phyloP scores from a whole-genome alignment of 2,113 vertebrate species.

The Nothocercus nigrocapillus region DNA sequence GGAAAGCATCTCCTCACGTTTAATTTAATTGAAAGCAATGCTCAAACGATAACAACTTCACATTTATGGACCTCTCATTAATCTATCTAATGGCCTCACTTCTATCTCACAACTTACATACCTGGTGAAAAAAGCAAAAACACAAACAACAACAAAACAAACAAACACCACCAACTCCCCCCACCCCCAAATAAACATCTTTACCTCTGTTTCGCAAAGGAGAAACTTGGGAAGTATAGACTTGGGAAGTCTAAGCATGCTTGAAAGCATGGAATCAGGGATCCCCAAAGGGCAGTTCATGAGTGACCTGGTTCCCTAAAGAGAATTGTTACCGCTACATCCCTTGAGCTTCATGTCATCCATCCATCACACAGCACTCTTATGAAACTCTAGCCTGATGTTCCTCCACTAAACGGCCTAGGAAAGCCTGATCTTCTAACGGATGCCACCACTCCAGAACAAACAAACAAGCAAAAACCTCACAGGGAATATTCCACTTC shows the following conservation, averaged over 20 bases:
- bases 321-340: not conserved
- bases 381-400: not conserved
- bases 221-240: not conserved
- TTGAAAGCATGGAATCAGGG: not conserved
- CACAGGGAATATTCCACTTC: not conserved
- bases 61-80: constrained; percentile 55
- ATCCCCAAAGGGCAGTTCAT: not conserved
- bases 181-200: not conserved
- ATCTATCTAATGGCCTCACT: constrained; percentile 40
- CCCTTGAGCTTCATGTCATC: not conserved
- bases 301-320: not conserved
- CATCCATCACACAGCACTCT: not conserved
- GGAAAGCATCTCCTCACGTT: constrained; percentile 52
- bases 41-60: constrained; percentile 61
- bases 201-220: not conserved
- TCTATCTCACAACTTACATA: constrained; percentile 7
- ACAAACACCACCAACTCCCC: no score
- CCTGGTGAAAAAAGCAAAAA: not conserved
- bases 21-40: constrained; percentile 70
- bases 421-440: not conserved
- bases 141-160: not conserved
- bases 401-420: not conserved
- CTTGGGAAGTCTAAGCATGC: not conserved
- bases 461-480: no score
- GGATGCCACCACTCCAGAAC: not conserved